These are phyloP conservation scores for Enteromius mattozi DNA, from an alignment of 2,797 vertebrate genomes.

Conservation along the genomic window DNA sequence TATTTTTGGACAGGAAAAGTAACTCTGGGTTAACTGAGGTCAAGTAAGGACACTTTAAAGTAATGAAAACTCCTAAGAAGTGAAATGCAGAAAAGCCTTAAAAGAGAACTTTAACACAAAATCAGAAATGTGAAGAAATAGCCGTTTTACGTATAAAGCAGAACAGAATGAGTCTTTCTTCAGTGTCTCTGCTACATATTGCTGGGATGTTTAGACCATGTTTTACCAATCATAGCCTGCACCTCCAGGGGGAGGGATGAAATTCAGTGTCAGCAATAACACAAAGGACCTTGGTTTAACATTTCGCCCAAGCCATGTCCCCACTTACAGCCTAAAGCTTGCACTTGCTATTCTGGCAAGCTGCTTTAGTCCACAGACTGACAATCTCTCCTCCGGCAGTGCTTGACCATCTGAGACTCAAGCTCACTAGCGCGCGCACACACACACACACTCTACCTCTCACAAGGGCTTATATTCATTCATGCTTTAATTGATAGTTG, in stretches of 20 bases:
- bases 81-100: neutral
- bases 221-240: slow-evolving; percentile 58
- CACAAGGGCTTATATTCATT: slow-evolving; percentile 1
- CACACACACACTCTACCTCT: slow-evolving; percentile 9
- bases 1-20: slow-evolving; percentile 14
- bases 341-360: slow-evolving; percentile 64
- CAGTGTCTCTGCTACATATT: slow-evolving; percentile 49
- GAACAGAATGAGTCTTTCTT: slow-evolving; percentile 23
- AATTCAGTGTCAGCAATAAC: slow-evolving; percentile 73
- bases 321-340: slow-evolving; percentile 66
- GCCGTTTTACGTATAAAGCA: slow-evolving; percentile 13
- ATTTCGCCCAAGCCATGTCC: slow-evolving; percentile 65
- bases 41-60: slow-evolving; percentile 18
- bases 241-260: slow-evolving; percentile 56
- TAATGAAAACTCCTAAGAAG: no score
- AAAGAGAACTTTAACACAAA: neutral
- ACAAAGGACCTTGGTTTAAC: slow-evolving; percentile 76
- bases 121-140: slow-evolving; percentile 5
- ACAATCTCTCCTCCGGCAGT: slow-evolving; percentile 65
- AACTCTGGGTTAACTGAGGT: slow-evolving; percentile 37
- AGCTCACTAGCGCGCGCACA: slow-evolving; percentile 25
- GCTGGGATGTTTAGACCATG: slow-evolving; percentile 53
- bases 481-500: slow-evolving; percentile 14
- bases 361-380: slow-evolving; percentile 63
- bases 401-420: slow-evolving; percentile 70